Percentiles rank a stretch among this genome's conserved stretches.
Conservation (phyloP, 92 coral and sea anemone species). For the Palythoa grandiflora region DNA sequence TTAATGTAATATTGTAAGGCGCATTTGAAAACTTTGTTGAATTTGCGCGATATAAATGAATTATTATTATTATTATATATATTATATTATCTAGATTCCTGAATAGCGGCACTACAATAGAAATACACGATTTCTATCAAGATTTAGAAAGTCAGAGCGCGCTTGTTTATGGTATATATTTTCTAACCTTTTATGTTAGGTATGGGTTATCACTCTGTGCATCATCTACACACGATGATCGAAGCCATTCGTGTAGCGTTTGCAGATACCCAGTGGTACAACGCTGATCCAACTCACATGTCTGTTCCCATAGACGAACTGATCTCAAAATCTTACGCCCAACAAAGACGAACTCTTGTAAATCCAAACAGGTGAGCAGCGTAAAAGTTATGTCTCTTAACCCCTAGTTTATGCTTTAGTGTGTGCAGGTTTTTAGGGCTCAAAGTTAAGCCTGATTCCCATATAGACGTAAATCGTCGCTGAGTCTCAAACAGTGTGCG, state of each 20-base stretch:
- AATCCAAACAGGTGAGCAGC: constrained; percentile 74
- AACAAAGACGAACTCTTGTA: constrained; percentile 68
- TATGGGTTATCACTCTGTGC: constrained; percentile 85
- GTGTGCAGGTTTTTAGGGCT: too few relatives aligned
- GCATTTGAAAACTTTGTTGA: too few relatives aligned
- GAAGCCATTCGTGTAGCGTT: constrained; percentile 89
- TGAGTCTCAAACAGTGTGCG: too few relatives aligned
- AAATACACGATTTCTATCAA: too few relatives aligned
- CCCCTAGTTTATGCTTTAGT: not conserved
- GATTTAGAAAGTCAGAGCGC: not conserved
- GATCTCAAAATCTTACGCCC: constrained; percentile 81
- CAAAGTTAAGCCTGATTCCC: too few relatives aligned
- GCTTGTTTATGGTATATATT: constrained; percentile 67
- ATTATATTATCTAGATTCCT: too few relatives aligned
- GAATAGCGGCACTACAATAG: too few relatives aligned
- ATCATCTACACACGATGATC: constrained; percentile 80
- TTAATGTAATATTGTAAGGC: too few relatives aligned
- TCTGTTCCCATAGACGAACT: constrained; percentile 78
- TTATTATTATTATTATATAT: too few relatives aligned
- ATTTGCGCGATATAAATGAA: too few relatives aligned
- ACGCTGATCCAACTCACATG: constrained; percentile 86
- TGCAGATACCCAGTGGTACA: constrained; percentile 92
- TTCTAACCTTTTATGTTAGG: constrained; percentile 39
- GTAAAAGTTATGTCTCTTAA: not conserved
- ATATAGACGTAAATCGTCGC: too few relatives aligned